A percentile compares a stretch with the other conserved stretches of the same genome.
phyloP scores from a whole-genome alignment of 2,888 invertebrate genomes.

The Hydraecia micacea region DNA sequence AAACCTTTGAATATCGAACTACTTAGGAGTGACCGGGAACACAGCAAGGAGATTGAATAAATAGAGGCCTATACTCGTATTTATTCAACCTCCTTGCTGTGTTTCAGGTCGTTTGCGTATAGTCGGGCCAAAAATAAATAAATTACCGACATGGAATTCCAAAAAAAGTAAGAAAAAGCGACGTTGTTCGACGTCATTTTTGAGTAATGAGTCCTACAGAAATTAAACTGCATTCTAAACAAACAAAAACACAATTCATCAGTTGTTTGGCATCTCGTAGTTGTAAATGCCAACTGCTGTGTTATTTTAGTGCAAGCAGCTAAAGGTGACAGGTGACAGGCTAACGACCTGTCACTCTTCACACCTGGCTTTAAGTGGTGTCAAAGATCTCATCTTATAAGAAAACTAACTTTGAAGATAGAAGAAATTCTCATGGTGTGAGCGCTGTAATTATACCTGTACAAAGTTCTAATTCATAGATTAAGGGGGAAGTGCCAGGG shows the following conservation, averaged over 20 bases:
- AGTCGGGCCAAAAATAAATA: too few species aligned
- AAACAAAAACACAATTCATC: conserved; percentile 37
- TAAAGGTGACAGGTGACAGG: conserved; percentile 47
- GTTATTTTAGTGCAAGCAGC: conserved; percentile 35
- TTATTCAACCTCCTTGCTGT: too few species aligned
- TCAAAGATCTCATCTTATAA: conserved; percentile 52
- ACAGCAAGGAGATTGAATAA: not conserved
- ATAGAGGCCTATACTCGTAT: not conserved
- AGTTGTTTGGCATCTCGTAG: conserved; percentile 18
- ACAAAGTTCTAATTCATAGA: conserved; percentile 37
- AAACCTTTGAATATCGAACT: conserved; percentile 21
- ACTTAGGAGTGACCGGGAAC: too few species aligned
- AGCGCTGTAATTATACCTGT: conserved; percentile 20
- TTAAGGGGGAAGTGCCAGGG: too few species aligned
- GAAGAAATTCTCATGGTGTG: conserved; percentile 26
- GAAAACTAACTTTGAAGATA: conserved; percentile 30
- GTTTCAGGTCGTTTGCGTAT: too few species aligned
- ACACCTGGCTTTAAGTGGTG: conserved; percentile 55
- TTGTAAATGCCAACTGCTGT: conserved; percentile 40
- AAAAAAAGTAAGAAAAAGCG: too few species aligned
- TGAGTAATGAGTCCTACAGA: conserved; percentile 2
- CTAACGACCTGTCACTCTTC: conserved; percentile 55
- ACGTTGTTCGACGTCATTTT: conserved; percentile 4
- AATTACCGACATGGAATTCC: too few species aligned
- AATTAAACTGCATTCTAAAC: not conserved